phyloP scores from a whole-genome alignment of 1,140 invertebrate species.

The Copidosoma floridanum region DNA sequence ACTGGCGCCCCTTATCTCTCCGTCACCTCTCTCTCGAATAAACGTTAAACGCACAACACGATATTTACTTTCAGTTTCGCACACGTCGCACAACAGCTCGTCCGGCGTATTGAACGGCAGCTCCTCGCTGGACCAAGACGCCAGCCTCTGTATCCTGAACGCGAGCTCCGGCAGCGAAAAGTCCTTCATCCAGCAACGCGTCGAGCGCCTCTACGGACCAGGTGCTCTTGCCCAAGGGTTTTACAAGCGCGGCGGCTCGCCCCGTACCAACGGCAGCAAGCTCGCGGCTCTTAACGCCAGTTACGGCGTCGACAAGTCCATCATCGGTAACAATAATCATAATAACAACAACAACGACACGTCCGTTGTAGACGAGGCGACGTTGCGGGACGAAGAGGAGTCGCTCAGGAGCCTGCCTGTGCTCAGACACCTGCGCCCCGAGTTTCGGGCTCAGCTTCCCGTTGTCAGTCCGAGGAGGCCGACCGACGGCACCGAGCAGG shows the following conservation, averaged over 20 bases:
- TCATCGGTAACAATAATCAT: slow-evolving; percentile 48
- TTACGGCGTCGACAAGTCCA: slow-evolving; percentile 53
- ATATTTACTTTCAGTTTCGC: slow-evolving; percentile 37
- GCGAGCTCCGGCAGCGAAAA: slow-evolving; percentile 59
- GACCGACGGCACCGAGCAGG: slow-evolving; percentile 51
- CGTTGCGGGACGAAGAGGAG: slow-evolving; percentile 46
- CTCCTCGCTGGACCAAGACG: slow-evolving; percentile 11
- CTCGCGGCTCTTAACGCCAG: slow-evolving; percentile 46
- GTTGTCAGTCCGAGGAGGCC: slow-evolving; percentile 64
- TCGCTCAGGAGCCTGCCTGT: slow-evolving; percentile 65
- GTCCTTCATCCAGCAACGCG: slow-evolving; percentile 84
- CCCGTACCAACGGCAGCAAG: slow-evolving; percentile 39
- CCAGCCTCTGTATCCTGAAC: slow-evolving; percentile 10
- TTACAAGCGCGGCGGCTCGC: slow-evolving; percentile 59
- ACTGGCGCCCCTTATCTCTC: neutral
- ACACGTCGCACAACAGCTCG: slow-evolving; percentile 39
- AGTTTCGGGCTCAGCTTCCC: slow-evolving; percentile 80
- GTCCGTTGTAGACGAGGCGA: slow-evolving; percentile 40
- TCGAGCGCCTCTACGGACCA: slow-evolving; percentile 83
- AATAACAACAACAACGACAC: slow-evolving; percentile 47
- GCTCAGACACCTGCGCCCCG: slow-evolving; percentile 75
- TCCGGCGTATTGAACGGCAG: slow-evolving; percentile 44
- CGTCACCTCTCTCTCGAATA: neutral
- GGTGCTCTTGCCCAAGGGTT: slow-evolving; percentile 81
- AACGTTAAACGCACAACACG: neutral